Percentiles rank a stretch among this genome's conserved stretches.
Conservation (phyloP, 1,140 invertebrate species). For the Heliconius himera region DNA sequence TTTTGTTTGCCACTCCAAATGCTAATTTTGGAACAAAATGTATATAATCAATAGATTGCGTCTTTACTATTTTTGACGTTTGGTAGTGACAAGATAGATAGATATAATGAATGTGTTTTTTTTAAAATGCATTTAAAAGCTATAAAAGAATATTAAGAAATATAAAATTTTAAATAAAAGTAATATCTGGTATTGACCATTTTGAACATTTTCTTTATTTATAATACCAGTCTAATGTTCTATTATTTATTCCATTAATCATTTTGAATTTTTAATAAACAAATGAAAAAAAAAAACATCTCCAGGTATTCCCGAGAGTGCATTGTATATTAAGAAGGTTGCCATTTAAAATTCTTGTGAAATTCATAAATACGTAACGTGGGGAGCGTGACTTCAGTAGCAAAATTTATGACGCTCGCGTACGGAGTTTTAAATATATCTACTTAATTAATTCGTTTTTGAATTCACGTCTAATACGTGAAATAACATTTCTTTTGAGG, state of each 20-base stretch:
- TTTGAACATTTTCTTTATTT: no score
- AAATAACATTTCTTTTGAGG: slow-evolving; percentile 1
- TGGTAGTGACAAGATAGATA: no score
- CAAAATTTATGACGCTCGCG: slow-evolving; percentile 14
- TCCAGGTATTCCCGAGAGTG: neutral
- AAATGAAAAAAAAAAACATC: neutral
- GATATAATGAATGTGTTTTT: no score
- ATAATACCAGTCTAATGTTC: no score
- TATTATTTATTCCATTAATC: neutral
- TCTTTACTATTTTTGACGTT: no score
- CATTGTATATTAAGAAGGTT: neutral
- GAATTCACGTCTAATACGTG: neutral
- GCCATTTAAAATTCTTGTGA: slow-evolving; percentile 16
- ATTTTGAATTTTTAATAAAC: neutral
- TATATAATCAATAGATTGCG: no score
- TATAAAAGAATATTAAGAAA: no score
- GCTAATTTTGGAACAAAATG: no score
- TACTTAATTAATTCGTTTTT: slow-evolving; percentile 20
- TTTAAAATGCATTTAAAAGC: no score
- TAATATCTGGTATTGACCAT: no score
- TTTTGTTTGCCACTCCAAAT: no score
- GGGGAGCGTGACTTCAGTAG: slow-evolving; percentile 8
- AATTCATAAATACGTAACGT: slow-evolving; percentile 14
- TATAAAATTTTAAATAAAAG: no score
- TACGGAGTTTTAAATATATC: slow-evolving; percentile 20